phyloP scores from a whole-genome alignment of 2,797 vertebrate species.

The Arrhamphus sclerolepis region DNA sequence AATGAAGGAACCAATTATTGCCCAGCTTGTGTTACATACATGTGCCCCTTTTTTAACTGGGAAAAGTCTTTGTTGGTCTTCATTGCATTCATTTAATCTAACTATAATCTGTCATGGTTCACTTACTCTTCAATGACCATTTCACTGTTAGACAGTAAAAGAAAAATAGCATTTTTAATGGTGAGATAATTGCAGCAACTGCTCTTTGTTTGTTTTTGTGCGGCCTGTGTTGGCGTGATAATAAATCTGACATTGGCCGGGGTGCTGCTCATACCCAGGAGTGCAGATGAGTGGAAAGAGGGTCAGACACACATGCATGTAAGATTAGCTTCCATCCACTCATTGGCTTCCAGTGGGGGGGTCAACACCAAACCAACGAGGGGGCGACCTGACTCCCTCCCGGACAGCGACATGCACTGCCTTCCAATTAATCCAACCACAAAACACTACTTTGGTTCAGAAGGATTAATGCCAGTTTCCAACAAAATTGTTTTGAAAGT shows the following conservation, averaged over 20 bases:
- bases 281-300: constrained; percentile 81
- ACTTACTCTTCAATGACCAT: constrained; percentile 25
- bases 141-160: constrained; percentile 16
- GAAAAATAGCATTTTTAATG: constrained; percentile 22
- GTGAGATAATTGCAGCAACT: constrained; percentile 32
- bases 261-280: constrained; percentile 88
- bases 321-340: constrained; percentile 83
- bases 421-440: constrained; percentile 80
- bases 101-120: constrained; percentile 28
- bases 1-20: constrained; percentile 55
- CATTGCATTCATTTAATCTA: constrained; percentile 11
- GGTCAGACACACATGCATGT: constrained; percentile 84
- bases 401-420: constrained; percentile 83
- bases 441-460: constrained; percentile 72
- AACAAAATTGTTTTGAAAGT: constrained; percentile 50
- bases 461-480: constrained; percentile 74
- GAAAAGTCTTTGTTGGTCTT: constrained; percentile 25
- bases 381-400: constrained; percentile 74
- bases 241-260: constrained; percentile 65
- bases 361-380: constrained; percentile 78
- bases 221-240: constrained; percentile 46
- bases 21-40: constrained; percentile 72
- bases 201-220: constrained; percentile 38
- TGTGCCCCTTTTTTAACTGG: constrained; percentile 75
- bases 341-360: constrained; percentile 74